These are phyloP conservation scores for Drosophila sulfurigaster DNA, from an alignment of 1,140 invertebrate species.

Conservation along the genomic window DNA sequence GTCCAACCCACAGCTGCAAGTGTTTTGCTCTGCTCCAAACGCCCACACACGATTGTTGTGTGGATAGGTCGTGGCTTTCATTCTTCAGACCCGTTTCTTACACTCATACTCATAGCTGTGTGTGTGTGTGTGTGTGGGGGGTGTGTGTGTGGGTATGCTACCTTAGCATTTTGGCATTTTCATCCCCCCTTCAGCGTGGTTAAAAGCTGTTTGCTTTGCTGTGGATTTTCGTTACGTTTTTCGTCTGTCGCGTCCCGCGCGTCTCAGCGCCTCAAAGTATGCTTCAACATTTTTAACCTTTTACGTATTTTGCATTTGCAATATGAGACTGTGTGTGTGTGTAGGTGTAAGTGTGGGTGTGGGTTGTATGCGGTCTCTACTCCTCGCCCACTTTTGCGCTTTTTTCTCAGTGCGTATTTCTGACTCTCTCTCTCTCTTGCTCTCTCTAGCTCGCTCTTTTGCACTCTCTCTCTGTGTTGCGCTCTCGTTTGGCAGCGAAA, in stretches of 20 bases:
- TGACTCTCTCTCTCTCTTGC: slow-evolving; percentile 22
- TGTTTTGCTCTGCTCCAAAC: slow-evolving; percentile 58
- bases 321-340: slow-evolving; percentile 27
- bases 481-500: slow-evolving; percentile 45
- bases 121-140: slow-evolving; percentile 4
- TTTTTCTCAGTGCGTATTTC: slow-evolving; percentile 48
- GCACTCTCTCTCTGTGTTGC: slow-evolving; percentile 20
- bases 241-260: slow-evolving; percentile 33
- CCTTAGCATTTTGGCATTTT: slow-evolving; percentile 39
- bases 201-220: slow-evolving; percentile 77
- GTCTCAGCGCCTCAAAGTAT: slow-evolving; percentile 40
- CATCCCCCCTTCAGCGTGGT: slow-evolving; percentile 42
- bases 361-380: slow-evolving; percentile 14
- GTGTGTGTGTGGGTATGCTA: slow-evolving; percentile 21
- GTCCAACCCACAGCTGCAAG: slow-evolving; percentile 38
- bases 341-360: slow-evolving; percentile 23
- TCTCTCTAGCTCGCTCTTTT: slow-evolving; percentile 1
- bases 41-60: slow-evolving; percentile 80
- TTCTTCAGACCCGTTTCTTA: slow-evolving; percentile 45
- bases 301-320: slow-evolving; percentile 75
- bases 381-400: slow-evolving; percentile 45
- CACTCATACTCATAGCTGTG: slow-evolving; percentile 5
- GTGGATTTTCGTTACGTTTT: slow-evolving; percentile 78
- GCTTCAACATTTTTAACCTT: slow-evolving; percentile 52
- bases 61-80: slow-evolving; percentile 80